A percentile compares a stretch with the other conserved stretches of the same genome.
Conservation (phyloP, 2,888 invertebrate genomes). For the Oeneis ivallda region DNA sequence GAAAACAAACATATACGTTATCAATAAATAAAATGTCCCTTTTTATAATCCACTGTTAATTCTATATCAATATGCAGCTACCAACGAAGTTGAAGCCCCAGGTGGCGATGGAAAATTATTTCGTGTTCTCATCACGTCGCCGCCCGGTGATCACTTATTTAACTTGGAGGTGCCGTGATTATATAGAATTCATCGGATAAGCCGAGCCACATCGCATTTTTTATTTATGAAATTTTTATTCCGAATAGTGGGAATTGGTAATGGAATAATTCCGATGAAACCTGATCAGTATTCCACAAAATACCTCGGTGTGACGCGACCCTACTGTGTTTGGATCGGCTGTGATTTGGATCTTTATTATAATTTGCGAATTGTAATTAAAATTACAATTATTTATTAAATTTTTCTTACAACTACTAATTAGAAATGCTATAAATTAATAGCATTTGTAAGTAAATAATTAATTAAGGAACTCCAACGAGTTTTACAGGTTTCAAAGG, state of each 20-base stretch:
- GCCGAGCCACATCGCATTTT: constrained; percentile 59
- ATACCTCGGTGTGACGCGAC: constrained; percentile 58
- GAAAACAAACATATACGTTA: too few relatives aligned
- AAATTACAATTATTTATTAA: too few relatives aligned
- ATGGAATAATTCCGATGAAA: constrained; percentile 69
- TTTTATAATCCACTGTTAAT: constrained; percentile 8
- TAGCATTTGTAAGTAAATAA: too few relatives aligned
- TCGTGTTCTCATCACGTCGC: constrained; percentile 64
- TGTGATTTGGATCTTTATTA: constrained; percentile 12
- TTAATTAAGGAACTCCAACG: too few relatives aligned
- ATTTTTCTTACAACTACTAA: too few relatives aligned
- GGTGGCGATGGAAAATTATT: constrained; percentile 52
- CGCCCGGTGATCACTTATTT: constrained; percentile 79
- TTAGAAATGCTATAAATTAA: too few relatives aligned
- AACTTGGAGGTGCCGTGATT: constrained; percentile 75
- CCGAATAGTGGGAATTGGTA: constrained; percentile 55
- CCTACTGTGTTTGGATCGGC: constrained; percentile 37
- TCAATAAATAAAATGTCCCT: background rate
- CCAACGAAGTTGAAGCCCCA: constrained; percentile 46
- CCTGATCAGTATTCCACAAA: constrained; percentile 73
- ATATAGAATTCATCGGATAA: constrained; percentile 68
- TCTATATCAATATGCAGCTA: constrained; percentile 23
- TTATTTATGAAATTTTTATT: constrained; percentile 75
- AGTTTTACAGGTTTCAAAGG: too few relatives aligned
- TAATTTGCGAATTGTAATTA: background rate